Conservation (phyloP, 2,113 vertebrate genomes). For the Labeo catla region DNA sequence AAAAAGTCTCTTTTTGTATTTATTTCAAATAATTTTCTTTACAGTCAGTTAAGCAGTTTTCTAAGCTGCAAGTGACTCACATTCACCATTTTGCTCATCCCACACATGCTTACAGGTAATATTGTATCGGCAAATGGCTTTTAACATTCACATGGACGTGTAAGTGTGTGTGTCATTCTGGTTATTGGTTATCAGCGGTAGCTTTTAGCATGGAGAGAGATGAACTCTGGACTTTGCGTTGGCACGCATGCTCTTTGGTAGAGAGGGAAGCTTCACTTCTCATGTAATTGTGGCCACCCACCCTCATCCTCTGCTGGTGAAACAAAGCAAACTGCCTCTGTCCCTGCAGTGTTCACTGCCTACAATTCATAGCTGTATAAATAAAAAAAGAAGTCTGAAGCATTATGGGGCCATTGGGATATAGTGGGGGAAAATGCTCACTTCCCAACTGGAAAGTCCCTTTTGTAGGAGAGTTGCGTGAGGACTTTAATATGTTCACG, state of each 20-base stretch:
- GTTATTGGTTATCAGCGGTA: slow-evolving; percentile 68
- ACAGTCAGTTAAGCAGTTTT: slow-evolving; percentile 8
- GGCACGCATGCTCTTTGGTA: slow-evolving; percentile 57
- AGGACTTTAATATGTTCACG: not conserved
- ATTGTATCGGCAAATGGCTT: slow-evolving; percentile 19
- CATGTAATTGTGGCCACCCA: slow-evolving; percentile 53
- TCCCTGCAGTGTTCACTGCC: slow-evolving; percentile 24
- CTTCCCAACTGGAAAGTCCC: slow-evolving; percentile 39
- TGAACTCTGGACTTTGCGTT: slow-evolving; percentile 65
- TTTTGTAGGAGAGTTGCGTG: slow-evolving; percentile 43
- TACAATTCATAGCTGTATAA: slow-evolving; percentile 48
- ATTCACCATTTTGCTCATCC: not conserved
- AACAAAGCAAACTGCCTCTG: slow-evolving; percentile 55
- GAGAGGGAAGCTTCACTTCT: slow-evolving; percentile 39
- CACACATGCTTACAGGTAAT: slow-evolving; percentile 23
- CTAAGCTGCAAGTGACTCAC: not conserved
- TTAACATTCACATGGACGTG: not conserved
- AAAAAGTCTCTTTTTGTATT: not conserved
- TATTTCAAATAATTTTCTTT: not conserved
- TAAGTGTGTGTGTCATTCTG: slow-evolving; percentile 44
- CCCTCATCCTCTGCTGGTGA: slow-evolving; percentile 47
- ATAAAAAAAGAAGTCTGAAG: not conserved
- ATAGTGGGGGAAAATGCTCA: slow-evolving; percentile 2
- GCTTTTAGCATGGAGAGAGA: slow-evolving; percentile 53
- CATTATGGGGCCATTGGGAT: slow-evolving; percentile 26